Percentiles rank a stretch among this genome's conserved stretches.
phyloP scores from a whole-genome alignment of 2,888 invertebrate species.

The Dione juno region DNA sequence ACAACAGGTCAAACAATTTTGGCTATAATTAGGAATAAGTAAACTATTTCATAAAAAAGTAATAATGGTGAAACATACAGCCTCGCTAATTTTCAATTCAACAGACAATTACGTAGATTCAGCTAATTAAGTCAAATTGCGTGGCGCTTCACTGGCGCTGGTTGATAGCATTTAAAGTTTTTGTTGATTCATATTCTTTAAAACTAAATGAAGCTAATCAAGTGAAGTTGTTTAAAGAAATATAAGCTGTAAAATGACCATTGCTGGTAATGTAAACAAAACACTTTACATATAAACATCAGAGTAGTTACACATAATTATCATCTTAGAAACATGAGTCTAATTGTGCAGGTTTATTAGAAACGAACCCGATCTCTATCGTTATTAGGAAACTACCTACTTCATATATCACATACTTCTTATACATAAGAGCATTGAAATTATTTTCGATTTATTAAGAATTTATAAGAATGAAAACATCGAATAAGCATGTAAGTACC shows the following conservation, averaged over 20 bases:
- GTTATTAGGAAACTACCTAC: slow-evolving; percentile 40
- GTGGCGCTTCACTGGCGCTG: too few species aligned
- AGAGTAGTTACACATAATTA: slow-evolving; percentile 17
- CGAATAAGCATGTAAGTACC: background rate
- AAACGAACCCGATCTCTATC: slow-evolving; percentile 36
- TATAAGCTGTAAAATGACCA: slow-evolving; percentile 22
- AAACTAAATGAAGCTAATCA: background rate
- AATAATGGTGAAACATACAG: too few species aligned
- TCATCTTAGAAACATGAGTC: slow-evolving; percentile 38
- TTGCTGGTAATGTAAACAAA: slow-evolving; percentile 34
- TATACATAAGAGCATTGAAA: slow-evolving; percentile 25
- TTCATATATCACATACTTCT: slow-evolving; percentile 27
- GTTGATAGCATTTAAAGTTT: too few species aligned
- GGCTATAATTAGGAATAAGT: too few species aligned
- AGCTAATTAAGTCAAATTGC: too few species aligned
- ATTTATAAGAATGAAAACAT: slow-evolving; percentile 28
- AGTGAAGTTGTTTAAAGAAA: slow-evolving; percentile 1
- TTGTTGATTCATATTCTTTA: background rate
- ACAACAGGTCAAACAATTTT: too few species aligned
- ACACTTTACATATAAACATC: slow-evolving; percentile 29
- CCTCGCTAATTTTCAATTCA: too few species aligned
- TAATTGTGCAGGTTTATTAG: slow-evolving; percentile 37
- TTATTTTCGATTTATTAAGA: slow-evolving; percentile 33
- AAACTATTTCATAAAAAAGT: too few species aligned
- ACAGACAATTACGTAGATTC: too few species aligned